Conservation (phyloP, 2,113 vertebrate species). For the Camelus bactrianus region DNA sequence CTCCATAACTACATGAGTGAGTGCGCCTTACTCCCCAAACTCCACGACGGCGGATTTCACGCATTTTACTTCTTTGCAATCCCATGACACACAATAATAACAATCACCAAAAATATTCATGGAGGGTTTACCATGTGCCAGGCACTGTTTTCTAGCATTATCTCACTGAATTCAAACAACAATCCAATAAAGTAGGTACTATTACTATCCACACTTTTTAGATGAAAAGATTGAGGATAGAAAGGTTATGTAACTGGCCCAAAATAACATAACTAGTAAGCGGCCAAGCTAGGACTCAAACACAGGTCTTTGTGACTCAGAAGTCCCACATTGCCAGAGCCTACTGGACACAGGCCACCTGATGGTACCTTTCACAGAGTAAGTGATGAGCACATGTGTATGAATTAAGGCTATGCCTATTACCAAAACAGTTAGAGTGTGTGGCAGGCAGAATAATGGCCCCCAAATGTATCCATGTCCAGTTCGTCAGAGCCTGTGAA, state of each 20-base stretch:
- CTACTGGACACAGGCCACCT: too few species aligned
- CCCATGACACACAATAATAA: not conserved
- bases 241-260: not conserved
- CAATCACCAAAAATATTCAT: not conserved
- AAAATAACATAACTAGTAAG: not conserved
- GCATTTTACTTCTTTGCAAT: not conserved
- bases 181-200: not conserved
- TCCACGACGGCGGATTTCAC: not conserved
- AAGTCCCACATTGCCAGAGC: not conserved
- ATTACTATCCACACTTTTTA: not conserved
- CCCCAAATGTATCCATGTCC: not conserved
- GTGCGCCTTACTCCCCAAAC: not conserved
- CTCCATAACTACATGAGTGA: not conserved
- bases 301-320: not conserved
- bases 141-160: not conserved
- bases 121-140: not conserved
- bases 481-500: not conserved
- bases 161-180: conserved; percentile 47
- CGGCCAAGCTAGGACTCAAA: not conserved
- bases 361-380: not conserved
- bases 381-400: not conserved
- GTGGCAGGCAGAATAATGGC: not conserved
- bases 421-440: not conserved
- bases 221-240: not conserved
- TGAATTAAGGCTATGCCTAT: not conserved